Base-by-base conservation (phyloP, 2,113 vertebrate genomes). In the Dicentrarchus labrax region DNA sequence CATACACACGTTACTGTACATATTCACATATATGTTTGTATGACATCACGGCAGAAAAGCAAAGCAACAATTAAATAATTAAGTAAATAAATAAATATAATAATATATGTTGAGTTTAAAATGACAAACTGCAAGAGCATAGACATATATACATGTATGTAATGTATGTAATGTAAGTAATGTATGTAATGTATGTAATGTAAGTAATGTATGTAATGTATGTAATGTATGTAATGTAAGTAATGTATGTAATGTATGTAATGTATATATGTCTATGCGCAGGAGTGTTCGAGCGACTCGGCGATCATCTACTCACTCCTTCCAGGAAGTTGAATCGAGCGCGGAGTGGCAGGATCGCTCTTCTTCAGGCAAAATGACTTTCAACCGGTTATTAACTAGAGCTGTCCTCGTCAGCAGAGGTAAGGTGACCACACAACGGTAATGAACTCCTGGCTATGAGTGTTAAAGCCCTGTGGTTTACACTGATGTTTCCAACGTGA, bases 311-410 rank as follows among this genome's bases (percentile, higher is more conserved):
- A 36, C 24, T 72, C 8, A 1, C 22, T 5, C 41, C 78, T 67
- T 21, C 7, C 57, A 90, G 89, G 78, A 22, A n/a, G 24, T 16
- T 1, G 60, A 92, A 88, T 91, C 81, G 47, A 90, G 0, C 57
- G 11, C 65, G 0, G 89, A 19, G 65, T 0, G 5, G 2, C 24
- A 61, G 60, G 54, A 79, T 54, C 11, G 30, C 45, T 9, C 17
- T 0, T 30, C 2, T 9, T 22, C 7, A 38, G 72, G 50, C 51
- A 92, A 86, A 76, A 96, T 96, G 95, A 64, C 86, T 56, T 78
- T 92, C 24, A 83, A 24, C 4, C 89, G 82, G 41, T 36, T 93
- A 39, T 84, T 96, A 8, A 59, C 79, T 4, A 72, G 89, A 50
- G 72, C 89, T 67, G 65, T 79, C 30, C 11, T 70, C 2, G 19